These are phyloP conservation scores for Philopedon plagiatum DNA, from an alignment of 2,888 invertebrate species.

Conservation along the genomic window DNA sequence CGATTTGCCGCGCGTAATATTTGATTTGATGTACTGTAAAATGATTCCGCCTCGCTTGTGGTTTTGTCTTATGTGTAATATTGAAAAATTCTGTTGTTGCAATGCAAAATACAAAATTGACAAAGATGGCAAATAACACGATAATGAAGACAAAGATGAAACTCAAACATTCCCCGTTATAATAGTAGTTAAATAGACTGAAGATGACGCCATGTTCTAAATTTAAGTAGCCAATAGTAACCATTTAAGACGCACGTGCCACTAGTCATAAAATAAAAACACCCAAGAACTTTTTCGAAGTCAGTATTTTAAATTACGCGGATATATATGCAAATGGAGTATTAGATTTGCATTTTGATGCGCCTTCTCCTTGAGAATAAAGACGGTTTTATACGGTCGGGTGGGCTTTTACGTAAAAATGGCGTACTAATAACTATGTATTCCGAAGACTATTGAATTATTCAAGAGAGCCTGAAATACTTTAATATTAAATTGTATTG, in stretches of 20 bases:
- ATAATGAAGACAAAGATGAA: too few relatives aligned
- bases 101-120: too few relatives aligned
- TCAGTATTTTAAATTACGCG: background rate
- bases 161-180: too few relatives aligned
- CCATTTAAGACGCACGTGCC: background rate
- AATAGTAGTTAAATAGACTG: too few relatives aligned
- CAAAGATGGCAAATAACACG: too few relatives aligned
- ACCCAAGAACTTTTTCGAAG: background rate
- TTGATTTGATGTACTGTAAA: conserved; percentile 5
- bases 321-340: conserved; percentile 4
- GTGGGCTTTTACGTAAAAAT: conserved; percentile 1
- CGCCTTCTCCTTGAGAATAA: conserved; percentile 1
- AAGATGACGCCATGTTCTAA: too few relatives aligned
- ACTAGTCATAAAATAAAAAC: conserved; percentile 7
- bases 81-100: too few relatives aligned
- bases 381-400: conserved; percentile 9
- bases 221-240: too few relatives aligned
- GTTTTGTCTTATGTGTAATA: background rate
- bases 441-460: conserved; percentile 4
- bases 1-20: background rate
- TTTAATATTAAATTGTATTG: conserved; percentile 5
- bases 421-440: conserved; percentile 15
- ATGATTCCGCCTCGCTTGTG: background rate
- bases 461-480: background rate
- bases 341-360: conserved; percentile 8